Base-by-base conservation (phyloP, 2,888 invertebrate species). In the Tanytarsus gracilentus region DNA sequence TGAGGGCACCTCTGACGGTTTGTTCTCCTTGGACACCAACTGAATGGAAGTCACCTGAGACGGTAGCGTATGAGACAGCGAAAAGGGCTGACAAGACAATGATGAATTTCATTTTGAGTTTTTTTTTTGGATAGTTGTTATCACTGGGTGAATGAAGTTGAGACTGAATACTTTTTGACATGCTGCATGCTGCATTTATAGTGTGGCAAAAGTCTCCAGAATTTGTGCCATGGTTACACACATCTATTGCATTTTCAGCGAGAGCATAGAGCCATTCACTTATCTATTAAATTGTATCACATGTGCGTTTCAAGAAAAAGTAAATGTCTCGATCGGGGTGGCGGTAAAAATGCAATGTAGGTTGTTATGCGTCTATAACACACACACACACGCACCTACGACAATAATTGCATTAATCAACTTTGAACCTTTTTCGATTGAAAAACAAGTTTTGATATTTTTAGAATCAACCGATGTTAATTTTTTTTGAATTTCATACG, bases 1-100 rank as follows among this genome's bases (percentile, higher is more conserved):
- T 72, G 65, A 72, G 72, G 21, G 73, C 75, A 9, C 74, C 69
- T 18, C 58, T 16, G 48, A 58, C 25, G 18, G 44, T 48, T 58
- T 58, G 58, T 11, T 48, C 58, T 14, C 26, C 27, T 58, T 58
- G 58, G 11, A 58, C 48, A 7, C 58, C 58, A n/a, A 58, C 58
- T 29, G 58, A 58, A 23, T 29, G 27, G 48, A 26, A 44, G 48
- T 58, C 58, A n/a, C 58, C 58, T 6, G 44, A 44, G 48, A 58
- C 29, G 29, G 40, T 40, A 2, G 58, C 58, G 27, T 21, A 21
- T 5, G 48, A 58, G 30, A 58, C 48, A 48, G 58, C 58, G 30
- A 58, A 16, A 30, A 44, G 11, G 6, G 55, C 55, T 55, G 58
- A 44, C 14, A 58, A 30, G 30, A 48, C 58, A 58, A 58, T 26